A percentile compares a stretch with the other conserved stretches of the same genome.
Conservation (phyloP, 2,113 vertebrate genomes). For the Campylomormyrus numenius region DNA sequence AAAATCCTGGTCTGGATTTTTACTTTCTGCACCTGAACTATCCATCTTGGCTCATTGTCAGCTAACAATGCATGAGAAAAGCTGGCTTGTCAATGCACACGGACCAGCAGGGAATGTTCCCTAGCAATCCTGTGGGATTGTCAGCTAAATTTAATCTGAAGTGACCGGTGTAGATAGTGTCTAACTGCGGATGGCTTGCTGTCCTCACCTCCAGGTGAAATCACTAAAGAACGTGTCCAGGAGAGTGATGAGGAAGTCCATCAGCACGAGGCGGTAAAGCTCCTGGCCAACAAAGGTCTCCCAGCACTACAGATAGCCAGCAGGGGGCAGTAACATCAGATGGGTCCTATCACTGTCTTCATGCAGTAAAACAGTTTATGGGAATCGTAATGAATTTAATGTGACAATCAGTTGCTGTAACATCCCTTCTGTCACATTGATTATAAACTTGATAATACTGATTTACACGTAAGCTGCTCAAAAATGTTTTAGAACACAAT, state of each 20-base stretch:
- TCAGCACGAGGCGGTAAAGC: constrained; percentile 79
- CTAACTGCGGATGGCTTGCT: neutral
- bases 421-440: neutral
- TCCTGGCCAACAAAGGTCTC: constrained; percentile 92
- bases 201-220: constrained; percentile 77
- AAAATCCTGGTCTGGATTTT: neutral
- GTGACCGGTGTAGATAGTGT: neutral
- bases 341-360: neutral
- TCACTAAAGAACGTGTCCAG: constrained; percentile 77
- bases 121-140: neutral
- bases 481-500: neutral
- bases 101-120: neutral
- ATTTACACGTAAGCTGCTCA: neutral
- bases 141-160: neutral
- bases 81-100: neutral
- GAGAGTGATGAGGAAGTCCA: constrained; percentile 80
- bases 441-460: neutral
- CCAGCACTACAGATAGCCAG: constrained; percentile 70
- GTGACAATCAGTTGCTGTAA: neutral
- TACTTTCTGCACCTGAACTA: neutral
- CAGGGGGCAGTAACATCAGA: neutral
- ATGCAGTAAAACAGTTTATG: neutral
- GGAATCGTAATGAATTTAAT: neutral
- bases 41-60: neutral
- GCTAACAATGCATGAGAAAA: neutral